Evolutionary conservation across 2,888 invertebrate genomes (phyloP), one percentile per base, ranked within the genome.

Genomic region (Polia nebulosa): DNA sequence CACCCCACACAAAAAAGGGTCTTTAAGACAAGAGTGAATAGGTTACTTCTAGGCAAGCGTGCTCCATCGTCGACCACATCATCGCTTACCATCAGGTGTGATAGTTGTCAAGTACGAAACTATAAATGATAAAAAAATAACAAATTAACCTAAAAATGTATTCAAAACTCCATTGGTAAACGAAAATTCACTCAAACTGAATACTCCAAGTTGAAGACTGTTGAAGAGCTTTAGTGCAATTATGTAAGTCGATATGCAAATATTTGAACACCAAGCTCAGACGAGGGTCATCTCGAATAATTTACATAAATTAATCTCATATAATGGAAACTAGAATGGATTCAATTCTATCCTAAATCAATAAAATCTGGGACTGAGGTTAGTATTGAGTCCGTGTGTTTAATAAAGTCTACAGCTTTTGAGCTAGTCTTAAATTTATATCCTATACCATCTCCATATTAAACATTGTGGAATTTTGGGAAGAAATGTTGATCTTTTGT

Each of bases 241-340:
- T 72, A 34, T 32, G 13, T 22, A 49, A 41, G 7, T 2, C 22
- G 15, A 20, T 53, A 55, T 41, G 53, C 34, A 63, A 72, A 72
- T 55, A 22, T 61, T 60, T 47, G 45, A 45, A 27, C 44, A 44
- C 27, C 11, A 20, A 63, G 15, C 34, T 41, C 34, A 49, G 20
- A 60, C 29, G 36, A 13, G 20, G 39, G 5, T 29, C n/a, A 17
- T 9, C 15, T 22, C 17, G 29, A 73, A 52, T 22, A 17, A 65
- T 64, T 57, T 51, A 11, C 39, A 73, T 25, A 57, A 20, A 44
- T 49, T 29, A 47, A 32, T 47, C 20, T 39, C 27, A 25, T 45
- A 15, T 27, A 49, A 41, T 49, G 27, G 13, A 49, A 34, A 49
- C 27, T 49, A 29, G 39, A 53, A 22, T 25, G 3, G 20, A 39